Evolutionary conservation across 2,113 vertebrate genomes (phyloP), one percentile per base, ranked within the genome.

Genomic region (Dipodomys ordii): DNA sequence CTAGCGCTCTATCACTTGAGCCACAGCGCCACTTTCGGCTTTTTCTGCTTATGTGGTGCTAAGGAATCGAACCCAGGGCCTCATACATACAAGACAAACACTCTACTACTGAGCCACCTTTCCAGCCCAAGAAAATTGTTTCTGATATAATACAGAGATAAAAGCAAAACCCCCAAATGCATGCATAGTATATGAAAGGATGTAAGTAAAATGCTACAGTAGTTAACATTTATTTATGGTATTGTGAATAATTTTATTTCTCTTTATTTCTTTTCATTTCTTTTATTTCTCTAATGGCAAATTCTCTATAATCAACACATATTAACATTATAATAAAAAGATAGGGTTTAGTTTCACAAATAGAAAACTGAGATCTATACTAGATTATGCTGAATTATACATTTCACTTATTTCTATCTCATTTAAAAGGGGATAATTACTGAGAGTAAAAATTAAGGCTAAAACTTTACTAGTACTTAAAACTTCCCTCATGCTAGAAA

Each of bases 401-500:
- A 82, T 78, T 49, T 91, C 19, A 57, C 20, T 95, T 69, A 91
- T 69, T 94, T 94, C 76, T 92, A 80, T 79, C 74, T 91, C 6
- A 95, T 7, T 46, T 83, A 92, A 53, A 87, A 94, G 46, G 13
- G 7, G 9, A 30, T 64, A 93, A 92, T 73, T 88, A 93, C 23
- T 94, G n/a, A 88, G 35, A 90, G 64, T 35, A 89, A 84, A 85
- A 84, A 86, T 93, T 76, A 88, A 93, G 68, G 53, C 23, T 25
- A 92, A 95, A 96, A 90, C 7, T 81, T 92, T 39, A 90, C 13
- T 49, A 15, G 69, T 67, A 93, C 27, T 77, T 92, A 94, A 96
- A 85, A 92, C 4, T 82, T 57, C 16, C 32, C 72, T 85, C 30
- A 94, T 85, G 16, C 79, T 90, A 90, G 30, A 95, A 94, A 96